Conservation (phyloP, 1,140 invertebrate genomes). For the Tribolium madens region DNA sequence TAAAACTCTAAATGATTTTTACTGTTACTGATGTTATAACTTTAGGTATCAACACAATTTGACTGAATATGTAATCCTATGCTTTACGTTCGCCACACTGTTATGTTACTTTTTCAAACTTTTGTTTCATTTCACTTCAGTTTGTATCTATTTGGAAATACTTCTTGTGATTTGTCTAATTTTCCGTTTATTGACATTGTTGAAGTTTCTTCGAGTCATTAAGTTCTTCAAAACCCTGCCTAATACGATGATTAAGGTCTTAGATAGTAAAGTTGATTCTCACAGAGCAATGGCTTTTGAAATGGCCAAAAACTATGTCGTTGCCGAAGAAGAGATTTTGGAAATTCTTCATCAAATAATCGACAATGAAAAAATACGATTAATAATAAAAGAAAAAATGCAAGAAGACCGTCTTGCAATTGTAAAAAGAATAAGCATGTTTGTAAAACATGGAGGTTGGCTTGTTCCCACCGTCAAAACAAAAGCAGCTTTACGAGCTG, state of each 20-base stretch:
- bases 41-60: background rate
- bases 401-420: constrained; percentile 59
- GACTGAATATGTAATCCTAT: background rate
- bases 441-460: background rate
- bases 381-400: constrained; percentile 60
- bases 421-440: constrained; percentile 47
- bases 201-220: background rate
- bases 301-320: constrained; percentile 66
- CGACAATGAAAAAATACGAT: constrained; percentile 67
- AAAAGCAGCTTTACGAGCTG: constrained; percentile 65
- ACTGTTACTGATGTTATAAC: background rate
- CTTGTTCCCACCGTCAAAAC: constrained; percentile 63
- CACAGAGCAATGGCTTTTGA: constrained; percentile 65
- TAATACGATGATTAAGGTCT: constrained; percentile 50
- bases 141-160: background rate
- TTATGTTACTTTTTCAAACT: background rate
- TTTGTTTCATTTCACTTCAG: background rate
- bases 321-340: constrained; percentile 71
- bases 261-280: constrained; percentile 60
- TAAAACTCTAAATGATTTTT: background rate
- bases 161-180: background rate
- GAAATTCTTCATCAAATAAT: constrained; percentile 70
- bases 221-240: constrained; percentile 13
- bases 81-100: background rate
- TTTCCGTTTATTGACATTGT: background rate